Evolutionary conservation across 1,140 invertebrate genomes (phyloP).

Genomic region (Onthophagus taurus): DNA sequence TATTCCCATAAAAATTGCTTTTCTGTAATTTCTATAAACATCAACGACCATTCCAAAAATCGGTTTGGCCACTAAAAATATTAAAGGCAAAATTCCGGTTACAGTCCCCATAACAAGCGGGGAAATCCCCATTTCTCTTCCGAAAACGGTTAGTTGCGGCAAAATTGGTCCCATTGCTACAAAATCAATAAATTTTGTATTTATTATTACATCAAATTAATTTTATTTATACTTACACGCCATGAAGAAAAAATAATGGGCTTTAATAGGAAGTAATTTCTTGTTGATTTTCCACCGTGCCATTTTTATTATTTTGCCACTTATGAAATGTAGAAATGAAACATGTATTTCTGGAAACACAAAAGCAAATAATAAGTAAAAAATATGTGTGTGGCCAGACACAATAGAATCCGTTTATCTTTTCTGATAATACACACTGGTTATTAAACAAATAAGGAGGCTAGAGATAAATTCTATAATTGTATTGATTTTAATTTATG

Average conservation of each 20-base stretch:
- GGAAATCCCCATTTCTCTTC: conserved; percentile 64
- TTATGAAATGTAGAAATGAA: neutral
- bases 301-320: neutral
- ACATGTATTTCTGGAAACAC: too few relatives aligned
- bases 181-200: too few relatives aligned
- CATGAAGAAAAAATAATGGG: conserved; percentile 74
- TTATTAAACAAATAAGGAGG: neutral
- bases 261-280: conserved; percentile 62
- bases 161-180: conserved; percentile 67
- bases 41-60: conserved; percentile 62
- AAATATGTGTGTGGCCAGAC: neutral
- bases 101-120: conserved; percentile 61
- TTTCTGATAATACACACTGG: neutral
- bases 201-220: neutral
- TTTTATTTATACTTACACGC: conserved; percentile 49
- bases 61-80: conserved; percentile 64
- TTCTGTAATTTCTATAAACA: conserved; percentile 49
- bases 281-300: conserved; percentile 47
- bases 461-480: too few relatives aligned
- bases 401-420: neutral
- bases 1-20: conserved; percentile 57
- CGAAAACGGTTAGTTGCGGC: conserved; percentile 63
- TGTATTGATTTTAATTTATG: too few relatives aligned
- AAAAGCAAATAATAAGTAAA: neutral
- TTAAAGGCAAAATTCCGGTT: conserved; percentile 55